Base-by-base conservation (phyloP, 2,113 vertebrate species). In the Hippoglossus stenolepis region DNA sequence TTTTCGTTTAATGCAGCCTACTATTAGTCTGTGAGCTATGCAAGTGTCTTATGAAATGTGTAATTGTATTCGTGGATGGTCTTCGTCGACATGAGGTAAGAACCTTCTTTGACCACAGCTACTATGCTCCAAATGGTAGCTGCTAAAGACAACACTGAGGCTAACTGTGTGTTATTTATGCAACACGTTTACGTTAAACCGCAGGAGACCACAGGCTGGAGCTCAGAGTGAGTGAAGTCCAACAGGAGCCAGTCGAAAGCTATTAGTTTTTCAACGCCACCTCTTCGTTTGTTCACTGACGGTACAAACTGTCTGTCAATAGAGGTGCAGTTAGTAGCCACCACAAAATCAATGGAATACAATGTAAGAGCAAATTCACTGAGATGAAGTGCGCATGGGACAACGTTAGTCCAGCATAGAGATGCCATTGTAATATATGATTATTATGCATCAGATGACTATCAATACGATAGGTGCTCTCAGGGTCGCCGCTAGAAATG, bases 51-150 rank as follows among this genome's bases (percentile, higher is more conserved):
- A 1, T 64, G 26, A 64, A n/a, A 61, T 73, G 60, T 69, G 4
- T 12, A 0, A 17, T 4, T 26, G 15, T 43, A 21, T 49, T 1
- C 3, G 17, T 7, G 10, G 2, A 77, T 56, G 21, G 5, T 47
- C 2, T 70, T 15, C 24, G 71, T 64, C 35, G n/a, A 0, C 21
- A 9, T 73, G 47, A 88, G 90, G 87, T 89, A 83, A 72, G 76
- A 51, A 2, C 35, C 14, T 13, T 38, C 1, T 9, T 31, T 40
- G 10, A 51, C 8, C 3, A 38, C 6, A 51, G 28, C 3, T 9
- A 18, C 21, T 31, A 1, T 47, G 62, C 18, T 17, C 28, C 20
- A 12, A 57, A 10, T 11, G 26, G 7, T 53, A n/a, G 57, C 57
- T 38, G 14, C 14, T 12, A 21, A 9, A 23, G 47, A 17, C 15